These are phyloP conservation scores for Florisuga fusca DNA, from an alignment of 2,797 vertebrate species.

Conservation along the genomic window DNA sequence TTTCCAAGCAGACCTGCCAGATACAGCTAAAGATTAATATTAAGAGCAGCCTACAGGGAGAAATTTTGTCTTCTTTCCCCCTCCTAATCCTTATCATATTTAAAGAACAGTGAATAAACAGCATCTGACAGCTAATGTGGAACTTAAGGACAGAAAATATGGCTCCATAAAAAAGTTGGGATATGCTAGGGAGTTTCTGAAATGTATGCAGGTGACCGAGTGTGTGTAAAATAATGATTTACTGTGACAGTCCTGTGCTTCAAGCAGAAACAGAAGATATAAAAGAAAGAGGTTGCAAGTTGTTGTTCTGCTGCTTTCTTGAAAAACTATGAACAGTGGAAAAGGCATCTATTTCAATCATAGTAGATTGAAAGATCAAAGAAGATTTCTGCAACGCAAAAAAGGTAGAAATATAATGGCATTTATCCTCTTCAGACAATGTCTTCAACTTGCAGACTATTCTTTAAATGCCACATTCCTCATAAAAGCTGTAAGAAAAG, in stretches of 20 bases:
- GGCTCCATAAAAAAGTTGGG: neutral
- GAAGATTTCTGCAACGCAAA: slow-evolving; percentile 21
- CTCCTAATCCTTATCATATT: neutral
- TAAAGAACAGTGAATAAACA: neutral
- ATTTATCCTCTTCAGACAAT: neutral
- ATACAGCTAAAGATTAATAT: slow-evolving; percentile 11
- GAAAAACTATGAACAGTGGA: neutral
- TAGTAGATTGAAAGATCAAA: slow-evolving; percentile 36
- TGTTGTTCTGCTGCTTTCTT: neutral
- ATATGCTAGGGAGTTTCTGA: neutral
- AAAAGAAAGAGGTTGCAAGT: neutral
- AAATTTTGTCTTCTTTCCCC: neutral
- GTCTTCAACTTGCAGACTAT: neutral
- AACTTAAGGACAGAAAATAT: slow-evolving; percentile 7
- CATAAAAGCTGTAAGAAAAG: neutral
- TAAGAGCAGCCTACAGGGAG: neutral
- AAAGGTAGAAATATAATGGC: neutral
- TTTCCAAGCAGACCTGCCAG: neutral
- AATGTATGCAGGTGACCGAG: neutral
- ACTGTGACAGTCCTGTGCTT: neutral
- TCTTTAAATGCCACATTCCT: neutral
- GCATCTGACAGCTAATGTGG: neutral
- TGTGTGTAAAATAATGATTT: neutral
- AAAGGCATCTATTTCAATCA: neutral
- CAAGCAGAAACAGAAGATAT: neutral